Evolutionary conservation across 1,140 invertebrate genomes (phyloP), one percentile per base, ranked within the genome.

Genomic region (Coelopa frigida): DNA sequence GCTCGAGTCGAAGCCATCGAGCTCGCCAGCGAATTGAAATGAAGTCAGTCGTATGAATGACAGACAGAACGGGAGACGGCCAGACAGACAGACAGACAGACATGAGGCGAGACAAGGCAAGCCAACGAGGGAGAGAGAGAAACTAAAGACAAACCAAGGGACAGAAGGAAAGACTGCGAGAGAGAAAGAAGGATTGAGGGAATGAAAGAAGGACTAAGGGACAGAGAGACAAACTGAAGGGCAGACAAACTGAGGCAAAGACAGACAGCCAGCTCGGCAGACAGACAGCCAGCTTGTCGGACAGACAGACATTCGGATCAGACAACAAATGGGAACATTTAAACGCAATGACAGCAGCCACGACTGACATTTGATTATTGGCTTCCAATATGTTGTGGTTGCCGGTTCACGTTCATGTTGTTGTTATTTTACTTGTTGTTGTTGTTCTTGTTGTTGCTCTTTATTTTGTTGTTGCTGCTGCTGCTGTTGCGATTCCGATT

Each of bases 351-450:
- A 48, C 59, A 26, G 38, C 23, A 26, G 17, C 42, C 27, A 35
- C 44, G 35, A 48, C 59, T 67, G 59, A 63, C 60, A 63, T 66
- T 66, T 66, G 60, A 66, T 67, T 67, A 66, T 66, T 66, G 63
- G 61, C 63, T 67, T 67, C 63, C 63, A 61, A 61, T 61, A 56
- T 61, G 55, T 54, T 62, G 56, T n/a, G n/a, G n/a, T n/a, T n/a
- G n/a, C n/a, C n/a, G n/a, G n/a, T n/a, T n/a, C n/a, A n/a, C n/a
- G n/a, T n/a, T n/a, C n/a, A n/a, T n/a, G n/a, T n/a, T n/a, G n/a
- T n/a, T n/a, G n/a, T n/a, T n/a, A n/a, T n/a, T n/a, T n/a, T n/a
- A n/a, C n/a, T n/a, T n/a, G n/a, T n/a, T n/a, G n/a, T n/a, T n/a
- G n/a, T n/a, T n/a, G n/a, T n/a, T n/a, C n/a, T n/a, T n/a, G n/a